A percentile compares a stretch with the other conserved stretches of the same genome.
Conservation (phyloP, 2,888 invertebrate species). For the Melanchra persicariae region DNA sequence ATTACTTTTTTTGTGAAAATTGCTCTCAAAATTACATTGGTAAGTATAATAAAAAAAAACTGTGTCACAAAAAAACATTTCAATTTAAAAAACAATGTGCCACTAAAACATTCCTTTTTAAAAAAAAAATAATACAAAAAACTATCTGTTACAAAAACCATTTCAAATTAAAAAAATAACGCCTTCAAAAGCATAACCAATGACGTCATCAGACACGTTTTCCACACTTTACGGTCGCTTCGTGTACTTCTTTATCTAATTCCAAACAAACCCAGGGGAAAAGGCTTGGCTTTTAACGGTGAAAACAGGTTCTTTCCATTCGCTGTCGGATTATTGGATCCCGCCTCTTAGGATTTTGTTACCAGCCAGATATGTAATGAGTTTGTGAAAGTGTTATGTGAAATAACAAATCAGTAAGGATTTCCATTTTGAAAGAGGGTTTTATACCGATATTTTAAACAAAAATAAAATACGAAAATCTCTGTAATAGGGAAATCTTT, state of each 20-base stretch:
- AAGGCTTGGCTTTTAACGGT: conserved; percentile 59
- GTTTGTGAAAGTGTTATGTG: conserved; percentile 14
- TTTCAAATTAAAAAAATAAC: background rate
- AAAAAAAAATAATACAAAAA: too few species aligned
- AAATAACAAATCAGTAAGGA: conserved; percentile 20
- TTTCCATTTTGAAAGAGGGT: background rate
- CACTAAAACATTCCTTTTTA: too few species aligned
- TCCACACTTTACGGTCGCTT: conserved; percentile 16
- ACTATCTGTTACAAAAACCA: background rate
- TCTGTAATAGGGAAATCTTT: too few species aligned
- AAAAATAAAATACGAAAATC: too few species aligned
- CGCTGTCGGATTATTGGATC: conserved; percentile 66
- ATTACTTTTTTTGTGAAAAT: background rate
- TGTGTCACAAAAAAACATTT: too few species aligned
- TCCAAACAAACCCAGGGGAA: conserved; percentile 59
- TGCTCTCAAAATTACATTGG: background rate
- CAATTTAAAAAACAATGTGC: too few species aligned
- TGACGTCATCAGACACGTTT: background rate
- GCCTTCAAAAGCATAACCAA: background rate
- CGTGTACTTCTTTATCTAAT: conserved; percentile 34
- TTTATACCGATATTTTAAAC: background rate
- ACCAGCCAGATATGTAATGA: conserved; percentile 38
- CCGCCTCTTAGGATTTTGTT: conserved; percentile 46
- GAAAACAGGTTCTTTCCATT: conserved; percentile 59
- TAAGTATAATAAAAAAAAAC: background rate